Percentiles rank a stretch among this genome's conserved stretches.
phyloP scores from a whole-genome alignment of 2,797 vertebrate genomes.

The Pampus argenteus region DNA sequence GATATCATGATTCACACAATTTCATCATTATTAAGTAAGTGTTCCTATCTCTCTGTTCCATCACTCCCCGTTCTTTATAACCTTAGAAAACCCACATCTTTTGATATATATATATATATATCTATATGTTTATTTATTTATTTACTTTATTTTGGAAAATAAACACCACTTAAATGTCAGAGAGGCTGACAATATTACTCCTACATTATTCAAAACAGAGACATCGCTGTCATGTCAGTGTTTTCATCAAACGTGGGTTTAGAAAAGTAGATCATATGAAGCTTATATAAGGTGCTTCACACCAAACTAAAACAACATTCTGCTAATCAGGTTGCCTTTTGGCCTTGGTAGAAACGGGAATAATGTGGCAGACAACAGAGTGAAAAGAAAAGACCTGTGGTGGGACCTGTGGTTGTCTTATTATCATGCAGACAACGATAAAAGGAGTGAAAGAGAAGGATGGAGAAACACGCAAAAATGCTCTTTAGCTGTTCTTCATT shows the following conservation, averaged over 20 bases:
- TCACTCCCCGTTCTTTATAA: constrained; percentile 11
- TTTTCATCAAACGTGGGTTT: constrained; percentile 63
- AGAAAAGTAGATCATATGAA: constrained; percentile 53
- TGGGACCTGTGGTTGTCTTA: too few relatives aligned
- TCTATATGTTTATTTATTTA: too few relatives aligned
- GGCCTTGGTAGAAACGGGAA: constrained; percentile 32
- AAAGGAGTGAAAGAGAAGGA: constrained; percentile 1
- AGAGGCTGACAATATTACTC: constrained; percentile 57
- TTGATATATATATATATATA: constrained; percentile 13
- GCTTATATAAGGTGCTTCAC: constrained; percentile 71
- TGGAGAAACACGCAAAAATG: constrained; percentile 4
- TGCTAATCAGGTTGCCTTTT: constrained; percentile 42
- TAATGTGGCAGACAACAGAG: constrained; percentile 4
- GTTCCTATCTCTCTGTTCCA: constrained; percentile 6
- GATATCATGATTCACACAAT: neutral
- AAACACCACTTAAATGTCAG: constrained; percentile 46
- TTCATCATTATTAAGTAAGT: neutral
- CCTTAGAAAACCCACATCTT: constrained; percentile 16
- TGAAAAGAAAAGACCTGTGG: constrained; percentile 6
- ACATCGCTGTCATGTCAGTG: constrained; percentile 34
- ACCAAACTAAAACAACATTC: constrained; percentile 45
- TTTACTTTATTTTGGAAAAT: constrained; percentile 42
- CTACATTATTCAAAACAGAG: constrained; percentile 68
- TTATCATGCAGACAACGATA: constrained; percentile 11
- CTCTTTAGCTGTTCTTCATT: neutral